Conservation (phyloP, 2,113 vertebrate genomes). For the Lynx canadensis region DNA sequence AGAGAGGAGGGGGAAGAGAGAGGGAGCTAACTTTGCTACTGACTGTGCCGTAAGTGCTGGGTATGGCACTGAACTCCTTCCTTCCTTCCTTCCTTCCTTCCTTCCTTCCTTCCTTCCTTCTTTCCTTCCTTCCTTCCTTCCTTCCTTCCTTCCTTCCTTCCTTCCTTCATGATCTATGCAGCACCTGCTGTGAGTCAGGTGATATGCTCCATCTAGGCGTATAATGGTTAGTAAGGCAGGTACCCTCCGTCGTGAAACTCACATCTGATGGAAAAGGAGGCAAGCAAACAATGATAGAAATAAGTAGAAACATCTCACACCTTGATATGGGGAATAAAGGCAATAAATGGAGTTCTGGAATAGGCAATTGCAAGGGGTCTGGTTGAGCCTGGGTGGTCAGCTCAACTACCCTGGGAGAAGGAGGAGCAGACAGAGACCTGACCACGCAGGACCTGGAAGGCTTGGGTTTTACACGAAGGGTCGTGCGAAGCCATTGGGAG, state of each 20-base stretch:
- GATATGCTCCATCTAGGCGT: background rate
- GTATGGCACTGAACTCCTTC: background rate
- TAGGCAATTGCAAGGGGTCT: background rate
- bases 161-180: fast-evolving
- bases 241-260: background rate
- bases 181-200: background rate
- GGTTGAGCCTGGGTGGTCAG: background rate
- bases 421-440: background rate
- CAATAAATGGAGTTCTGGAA: too few species aligned
- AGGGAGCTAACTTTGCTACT: background rate
- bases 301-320: background rate
- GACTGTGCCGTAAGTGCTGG: background rate
- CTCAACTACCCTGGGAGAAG: fast-evolving
- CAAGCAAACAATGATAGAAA: background rate
- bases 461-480: background rate
- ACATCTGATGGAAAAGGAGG: background rate
- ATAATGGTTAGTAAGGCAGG: background rate
- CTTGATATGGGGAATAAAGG: background rate
- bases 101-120: too few species aligned
- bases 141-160: background rate
- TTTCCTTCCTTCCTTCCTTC: background rate
- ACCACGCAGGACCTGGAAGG: fast-evolving
- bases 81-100: too few species aligned
- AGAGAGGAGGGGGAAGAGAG: background rate
- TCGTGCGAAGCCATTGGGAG: background rate